Evolutionary conservation across 2,888 invertebrate species (phyloP), one percentile per base, ranked within the genome.

Genomic region (Temnothorax rugatulus): DNA sequence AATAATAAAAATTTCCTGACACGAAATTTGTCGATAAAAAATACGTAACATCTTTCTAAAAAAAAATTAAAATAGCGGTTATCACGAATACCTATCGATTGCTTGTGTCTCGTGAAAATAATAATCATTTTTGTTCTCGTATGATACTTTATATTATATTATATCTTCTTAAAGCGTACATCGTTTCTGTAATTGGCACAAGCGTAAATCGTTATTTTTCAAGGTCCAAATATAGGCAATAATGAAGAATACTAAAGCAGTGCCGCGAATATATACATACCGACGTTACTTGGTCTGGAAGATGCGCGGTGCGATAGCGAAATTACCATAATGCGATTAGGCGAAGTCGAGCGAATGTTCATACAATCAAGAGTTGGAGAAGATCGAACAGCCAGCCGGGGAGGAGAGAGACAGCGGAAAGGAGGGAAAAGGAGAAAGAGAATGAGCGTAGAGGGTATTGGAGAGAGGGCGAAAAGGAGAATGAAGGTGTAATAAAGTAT

Each of bases 311-410:
- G 52, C 63, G 83, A 86, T 87, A 77, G 68, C 5, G 29, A 75
- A 81, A 88, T 90, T 88, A 90, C 66, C 90, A 90, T 90, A 90
- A 90, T 88, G 52, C 86, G 87, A 90, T 90, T 88, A 88, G 71
- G 82, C 59, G 68, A 84, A 83, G 82, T 85, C 82, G 47, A 82
- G 82, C 74, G 83, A 86, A 89, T 83, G 84, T 82, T 84, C 87
- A 85, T 82, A 88, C 84, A 76, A 90, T 89, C 88, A 82, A 66
- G 69, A 84, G 74, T 75, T 54, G 34, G 66, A 54, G 64, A 29
- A 68, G 73, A 61, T 38, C 76, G 68, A 66, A 64, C 9, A n/a
- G 25, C 13, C 8, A 8, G 38, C 8, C 2, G 11, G 47, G 25
- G 50, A 66, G 18, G 59, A 68, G 76, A 69, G 74, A 66, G 21